Percentiles rank a stretch among this genome's conserved stretches.
phyloP scores from a whole-genome alignment of 1,140 invertebrate genomes.

The Arion vulgaris region DNA sequence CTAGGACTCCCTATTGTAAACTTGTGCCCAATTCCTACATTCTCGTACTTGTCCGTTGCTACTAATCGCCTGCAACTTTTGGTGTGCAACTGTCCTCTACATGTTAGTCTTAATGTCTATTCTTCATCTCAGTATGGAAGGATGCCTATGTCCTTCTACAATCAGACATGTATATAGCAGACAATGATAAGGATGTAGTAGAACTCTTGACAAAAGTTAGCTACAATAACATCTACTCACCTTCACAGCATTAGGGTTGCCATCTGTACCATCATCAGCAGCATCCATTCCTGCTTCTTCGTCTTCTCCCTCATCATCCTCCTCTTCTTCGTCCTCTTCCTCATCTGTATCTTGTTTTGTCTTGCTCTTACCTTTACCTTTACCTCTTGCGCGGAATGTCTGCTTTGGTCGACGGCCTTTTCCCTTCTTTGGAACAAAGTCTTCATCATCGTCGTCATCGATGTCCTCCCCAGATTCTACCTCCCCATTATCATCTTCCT shows the following conservation, averaged over 20 bases:
- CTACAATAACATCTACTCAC: not conserved
- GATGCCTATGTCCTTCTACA: no score
- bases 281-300: not conserved
- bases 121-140: no score
- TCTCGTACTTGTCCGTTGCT: no score
- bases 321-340: conserved; percentile 14
- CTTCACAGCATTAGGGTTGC: conserved; percentile 18
- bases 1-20: no score
- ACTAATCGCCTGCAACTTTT: no score
- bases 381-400: not conserved
- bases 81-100: no score
- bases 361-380: conserved; percentile 10
- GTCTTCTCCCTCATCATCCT: conserved; percentile 14
- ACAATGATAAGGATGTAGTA: not conserved
- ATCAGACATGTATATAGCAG: not conserved
- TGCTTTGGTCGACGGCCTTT: not conserved
- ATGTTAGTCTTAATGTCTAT: no score
- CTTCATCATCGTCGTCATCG: conserved; percentile 27
- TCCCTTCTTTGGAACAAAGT: conserved; percentile 19
- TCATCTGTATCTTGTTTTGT: not conserved
- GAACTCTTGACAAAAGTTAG: no score
- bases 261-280: not conserved
- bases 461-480: no score
- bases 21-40: no score
- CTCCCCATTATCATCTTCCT: no score